Percentiles rank a stretch among this genome's conserved stretches.
These are phyloP conservation scores for Ariolimax columbianus DNA, from an alignment of 2,888 invertebrate species.

Conservation along the genomic window DNA sequence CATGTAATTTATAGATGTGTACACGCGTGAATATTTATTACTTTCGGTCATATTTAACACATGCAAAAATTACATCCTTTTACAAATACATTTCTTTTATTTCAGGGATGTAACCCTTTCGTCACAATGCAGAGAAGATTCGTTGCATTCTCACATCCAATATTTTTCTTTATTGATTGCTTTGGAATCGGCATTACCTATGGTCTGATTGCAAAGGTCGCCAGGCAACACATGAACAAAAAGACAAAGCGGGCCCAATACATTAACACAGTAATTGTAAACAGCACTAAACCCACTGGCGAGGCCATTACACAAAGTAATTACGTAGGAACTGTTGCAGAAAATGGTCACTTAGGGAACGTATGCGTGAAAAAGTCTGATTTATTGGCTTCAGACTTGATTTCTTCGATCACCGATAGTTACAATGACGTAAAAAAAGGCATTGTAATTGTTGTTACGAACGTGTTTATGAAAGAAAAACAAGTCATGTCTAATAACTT, in stretches of 20 bases:
- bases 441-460: neutral
- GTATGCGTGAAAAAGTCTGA: neutral
- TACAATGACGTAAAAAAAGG: neutral
- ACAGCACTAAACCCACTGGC: neutral
- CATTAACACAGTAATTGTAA: neutral
- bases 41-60: neutral
- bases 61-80: neutral
- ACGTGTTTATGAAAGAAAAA: neutral
- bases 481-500: neutral
- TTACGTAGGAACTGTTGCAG: neutral
- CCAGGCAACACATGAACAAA: neutral
- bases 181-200: constrained; percentile 35
- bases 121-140: neutral
- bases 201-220: constrained; percentile 42
- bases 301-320: neutral
- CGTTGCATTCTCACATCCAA: neutral
- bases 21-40: no score
- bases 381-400: neutral
- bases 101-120: constrained; percentile 35
- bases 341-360: neutral
- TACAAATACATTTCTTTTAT: neutral
- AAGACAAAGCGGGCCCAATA: neutral
- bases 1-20: no score
- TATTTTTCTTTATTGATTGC: constrained; percentile 12
- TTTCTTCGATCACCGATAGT: neutral